Percentiles rank a stretch among this genome's conserved stretches.
phyloP scores from a whole-genome alignment of 2,888 invertebrate species.

The Ramazzottius varieornatus region DNA sequence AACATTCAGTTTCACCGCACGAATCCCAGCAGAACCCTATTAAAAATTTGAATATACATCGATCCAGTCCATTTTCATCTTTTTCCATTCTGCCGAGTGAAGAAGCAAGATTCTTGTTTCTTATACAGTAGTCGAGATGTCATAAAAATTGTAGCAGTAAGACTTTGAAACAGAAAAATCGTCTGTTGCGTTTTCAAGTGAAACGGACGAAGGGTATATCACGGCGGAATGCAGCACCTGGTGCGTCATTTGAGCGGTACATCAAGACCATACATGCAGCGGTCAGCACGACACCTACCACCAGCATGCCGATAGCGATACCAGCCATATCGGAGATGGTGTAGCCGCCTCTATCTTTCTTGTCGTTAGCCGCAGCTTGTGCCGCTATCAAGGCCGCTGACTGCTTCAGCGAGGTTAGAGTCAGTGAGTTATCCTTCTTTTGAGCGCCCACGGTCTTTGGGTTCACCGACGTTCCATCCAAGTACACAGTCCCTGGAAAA shows the following conservation, averaged over 20 bases:
- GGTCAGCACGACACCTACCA: neutral
- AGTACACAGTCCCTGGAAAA: neutral
- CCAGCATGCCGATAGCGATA: neutral
- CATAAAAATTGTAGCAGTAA: too few relatives aligned
- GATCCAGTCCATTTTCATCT: too few relatives aligned
- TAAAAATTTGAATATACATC: too few relatives aligned
- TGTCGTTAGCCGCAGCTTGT: neutral
- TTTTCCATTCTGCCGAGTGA: too few relatives aligned
- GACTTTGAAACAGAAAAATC: too few relatives aligned
- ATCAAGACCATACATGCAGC: neutral
- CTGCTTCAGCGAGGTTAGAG: neutral
- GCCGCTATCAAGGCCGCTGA: neutral
- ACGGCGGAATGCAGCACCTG: neutral
- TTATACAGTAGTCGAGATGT: too few relatives aligned
- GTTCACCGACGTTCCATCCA: neutral
- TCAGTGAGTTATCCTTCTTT: neutral
- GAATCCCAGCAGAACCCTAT: too few relatives aligned
- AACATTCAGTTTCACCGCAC: too few relatives aligned
- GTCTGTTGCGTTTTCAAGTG: too few relatives aligned
- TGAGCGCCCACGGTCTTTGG: neutral
- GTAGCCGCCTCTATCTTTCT: neutral
- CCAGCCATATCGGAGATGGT: neutral
- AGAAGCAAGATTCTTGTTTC: too few relatives aligned
- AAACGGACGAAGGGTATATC: slow-evolving; percentile 1
- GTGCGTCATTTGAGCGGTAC: neutral